phyloP scores from a whole-genome alignment of 2,888 invertebrate species.

The Neoitamus cyanurus region DNA sequence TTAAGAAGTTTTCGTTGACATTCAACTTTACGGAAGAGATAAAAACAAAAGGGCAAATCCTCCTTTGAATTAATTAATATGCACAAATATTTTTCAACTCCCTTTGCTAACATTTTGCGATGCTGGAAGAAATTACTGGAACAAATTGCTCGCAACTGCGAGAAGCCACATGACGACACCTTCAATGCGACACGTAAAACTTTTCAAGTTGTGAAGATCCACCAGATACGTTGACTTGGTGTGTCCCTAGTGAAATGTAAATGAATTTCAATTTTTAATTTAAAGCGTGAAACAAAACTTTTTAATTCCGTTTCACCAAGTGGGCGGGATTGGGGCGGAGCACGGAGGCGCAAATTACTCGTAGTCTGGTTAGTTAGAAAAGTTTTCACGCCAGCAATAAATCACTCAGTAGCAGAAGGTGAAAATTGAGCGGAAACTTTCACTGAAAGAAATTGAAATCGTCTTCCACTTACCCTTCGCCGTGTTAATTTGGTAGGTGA shows the following conservation, averaged over 20 bases:
- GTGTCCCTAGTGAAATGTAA: neutral
- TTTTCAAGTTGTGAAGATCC: neutral
- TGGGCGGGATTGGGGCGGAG: neutral
- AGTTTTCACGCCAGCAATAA: constrained; percentile 4
- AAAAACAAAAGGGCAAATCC: neutral
- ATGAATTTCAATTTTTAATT: constrained; percentile 36
- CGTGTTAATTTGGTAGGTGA: constrained; percentile 97
- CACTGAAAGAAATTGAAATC: neutral
- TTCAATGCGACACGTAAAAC: neutral
- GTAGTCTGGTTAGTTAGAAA: constrained; percentile 10
- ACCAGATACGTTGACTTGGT: neutral
- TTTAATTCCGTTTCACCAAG: neutral
- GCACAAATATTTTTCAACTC: neutral
- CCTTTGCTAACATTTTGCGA: neutral
- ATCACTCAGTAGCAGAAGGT: constrained; percentile 11
- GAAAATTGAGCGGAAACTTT: neutral
- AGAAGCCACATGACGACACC: neutral
- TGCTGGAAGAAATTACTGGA: neutral
- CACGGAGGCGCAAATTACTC: neutral
- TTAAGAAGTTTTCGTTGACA: neutral
- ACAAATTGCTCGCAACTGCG: neutral
- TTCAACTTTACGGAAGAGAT: neutral
- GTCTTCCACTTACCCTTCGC: constrained; percentile 75
- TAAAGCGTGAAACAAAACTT: constrained; percentile 7
- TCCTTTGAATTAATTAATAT: neutral